Evolutionary conservation across 1,140 invertebrate genomes (phyloP).

Genomic region (Scaptomyza graminum): DNA sequence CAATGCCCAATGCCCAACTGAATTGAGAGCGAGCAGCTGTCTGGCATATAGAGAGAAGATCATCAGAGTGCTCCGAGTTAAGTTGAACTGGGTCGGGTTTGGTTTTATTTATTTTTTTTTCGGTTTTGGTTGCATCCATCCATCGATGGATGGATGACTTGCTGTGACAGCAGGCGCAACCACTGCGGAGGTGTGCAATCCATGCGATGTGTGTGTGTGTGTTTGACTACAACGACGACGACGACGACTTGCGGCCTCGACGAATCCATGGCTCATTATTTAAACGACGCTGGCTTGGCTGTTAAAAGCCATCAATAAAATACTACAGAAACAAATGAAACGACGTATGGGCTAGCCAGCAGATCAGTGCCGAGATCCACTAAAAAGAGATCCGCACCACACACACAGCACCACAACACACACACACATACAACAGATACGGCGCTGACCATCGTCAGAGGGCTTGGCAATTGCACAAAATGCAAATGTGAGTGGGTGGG

Average conservation of each 20-base stretch:
- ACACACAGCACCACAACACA: background rate
- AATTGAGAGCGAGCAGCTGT: constrained; percentile 41
- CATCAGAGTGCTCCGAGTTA: constrained; percentile 6
- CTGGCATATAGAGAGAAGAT: constrained; percentile 26
- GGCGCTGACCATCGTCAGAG: constrained; percentile 61
- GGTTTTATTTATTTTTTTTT: background rate
- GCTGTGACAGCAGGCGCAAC: constrained; percentile 63
- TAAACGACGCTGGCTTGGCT: constrained; percentile 77
- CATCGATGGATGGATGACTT: constrained; percentile 71
- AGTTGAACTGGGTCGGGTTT: constrained; percentile 36
- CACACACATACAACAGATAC: background rate
- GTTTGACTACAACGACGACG: constrained; percentile 9
- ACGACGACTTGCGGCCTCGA: constrained; percentile 40
- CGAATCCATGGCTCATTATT: constrained; percentile 71
- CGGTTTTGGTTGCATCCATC: constrained; percentile 10
- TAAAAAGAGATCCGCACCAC: background rate
- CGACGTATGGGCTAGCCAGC: constrained; percentile 51
- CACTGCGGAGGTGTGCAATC: constrained; percentile 49
- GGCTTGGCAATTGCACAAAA: constrained; percentile 70
- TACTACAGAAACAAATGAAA: background rate
- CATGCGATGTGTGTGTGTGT: constrained; percentile 15
- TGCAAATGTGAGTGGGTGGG: constrained; percentile 79
- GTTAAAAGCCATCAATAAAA: constrained; percentile 79
- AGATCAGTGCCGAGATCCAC: constrained; percentile 6
- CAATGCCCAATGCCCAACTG: constrained; percentile 56